Evolutionary conservation across 64 coral and sea anemone genomes (phyloP).

Genomic region (Dendrophyllia cribrosa): DNA sequence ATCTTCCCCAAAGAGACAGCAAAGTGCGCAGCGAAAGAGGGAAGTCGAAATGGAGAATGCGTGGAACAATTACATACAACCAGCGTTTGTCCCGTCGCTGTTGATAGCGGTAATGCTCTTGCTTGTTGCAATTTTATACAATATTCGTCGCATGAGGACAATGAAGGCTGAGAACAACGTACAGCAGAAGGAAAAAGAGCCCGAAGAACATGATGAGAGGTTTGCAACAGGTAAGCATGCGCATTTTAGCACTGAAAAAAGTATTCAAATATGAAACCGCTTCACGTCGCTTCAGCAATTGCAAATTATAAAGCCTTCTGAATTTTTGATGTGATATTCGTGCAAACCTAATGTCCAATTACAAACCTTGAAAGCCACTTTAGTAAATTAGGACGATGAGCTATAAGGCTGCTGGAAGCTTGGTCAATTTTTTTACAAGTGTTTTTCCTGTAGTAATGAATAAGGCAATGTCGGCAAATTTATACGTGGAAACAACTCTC

Average conservation of each 20-base stretch:
- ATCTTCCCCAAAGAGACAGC: too few species aligned
- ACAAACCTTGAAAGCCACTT: too few species aligned
- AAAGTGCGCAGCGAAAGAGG: background rate
- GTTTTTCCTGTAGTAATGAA: too few species aligned
- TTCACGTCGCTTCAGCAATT: too few species aligned
- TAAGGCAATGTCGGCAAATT: too few species aligned
- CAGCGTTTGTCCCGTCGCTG: background rate
- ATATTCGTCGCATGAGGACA: background rate
- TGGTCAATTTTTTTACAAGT: too few species aligned
- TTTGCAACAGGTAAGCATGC: slow-evolving; percentile 33
- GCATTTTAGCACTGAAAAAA: background rate
- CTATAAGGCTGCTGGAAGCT: too few species aligned
- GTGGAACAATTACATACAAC: background rate
- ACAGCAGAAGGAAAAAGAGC: slow-evolving; percentile 8
- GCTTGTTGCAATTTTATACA: slow-evolving; percentile 36
- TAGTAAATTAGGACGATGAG: too few species aligned
- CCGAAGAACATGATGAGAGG: slow-evolving; percentile 28
- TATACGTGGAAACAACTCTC: too few species aligned
- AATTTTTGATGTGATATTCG: too few species aligned
- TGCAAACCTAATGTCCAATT: too few species aligned
- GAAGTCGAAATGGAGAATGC: background rate
- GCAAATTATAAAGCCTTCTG: too few species aligned
- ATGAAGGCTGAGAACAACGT: background rate
- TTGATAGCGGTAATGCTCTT: background rate
- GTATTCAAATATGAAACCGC: background rate